Evolutionary conservation across 1,140 invertebrate species (phyloP), one percentile per base, ranked within the genome.

Genomic region (Oreohelix idahoensis): DNA sequence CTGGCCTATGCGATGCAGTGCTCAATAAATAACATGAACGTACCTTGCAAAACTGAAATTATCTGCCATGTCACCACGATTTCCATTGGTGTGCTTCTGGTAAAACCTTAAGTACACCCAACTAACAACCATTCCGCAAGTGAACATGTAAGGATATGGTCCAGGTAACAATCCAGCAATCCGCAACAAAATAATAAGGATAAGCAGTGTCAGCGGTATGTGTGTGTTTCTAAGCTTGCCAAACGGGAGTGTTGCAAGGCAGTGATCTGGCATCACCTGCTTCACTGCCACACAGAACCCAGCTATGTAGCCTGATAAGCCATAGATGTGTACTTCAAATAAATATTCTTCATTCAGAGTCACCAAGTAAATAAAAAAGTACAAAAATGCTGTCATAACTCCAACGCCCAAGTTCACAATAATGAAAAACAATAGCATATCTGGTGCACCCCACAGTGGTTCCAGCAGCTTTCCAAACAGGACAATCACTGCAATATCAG

Each of bases 21-120:
- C n/a, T n/a, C n/a, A n/a, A n/a, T n/a, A n/a, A n/a, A n/a, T n/a
- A n/a, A 15, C 15, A 45, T 71, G 26, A 42, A 70, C 66, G 42
- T 93, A 97, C 96, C 97, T 98, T 80, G 98, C 96, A 95, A 99
- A 99, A 85, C 96, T 96, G 91, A 99, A 99, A 91, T 96, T 97
- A 90, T 99, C 98, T 23, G 97, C 97, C 95, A 97, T 96, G 92
- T 99, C 98, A 69, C 98, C 98, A 89, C 95, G 94, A 15, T 96
- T 95, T 20, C 97, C 97, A 94, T 98, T 99, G 79, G 95, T 96
- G 91, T 99, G 98, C 87, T 95, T 95, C 90, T 99, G 98, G 94
- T 98, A 98, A 93, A 99, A 99, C 83, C 98, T 94, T 39, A 99
- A 93, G 92, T 99, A 99, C 29, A 96, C 94, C 97, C 98, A 99